These are phyloP conservation scores for Corticium candelabrum DNA, from an alignment of 37 sponge, comb jelly and placozoan species.

Conservation along the genomic window DNA sequence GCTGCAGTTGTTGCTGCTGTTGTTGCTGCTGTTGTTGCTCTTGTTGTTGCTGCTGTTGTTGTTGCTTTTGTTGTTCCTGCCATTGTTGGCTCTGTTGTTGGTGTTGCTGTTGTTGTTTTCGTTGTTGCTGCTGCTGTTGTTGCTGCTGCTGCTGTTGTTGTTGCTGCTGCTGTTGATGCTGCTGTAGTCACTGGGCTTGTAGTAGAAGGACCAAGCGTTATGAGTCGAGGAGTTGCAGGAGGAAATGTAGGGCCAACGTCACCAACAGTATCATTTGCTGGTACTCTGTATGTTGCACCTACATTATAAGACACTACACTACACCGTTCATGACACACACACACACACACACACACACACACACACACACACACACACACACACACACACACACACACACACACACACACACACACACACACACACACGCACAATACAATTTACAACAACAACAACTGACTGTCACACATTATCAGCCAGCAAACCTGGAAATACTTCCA, in stretches of 20 bases:
- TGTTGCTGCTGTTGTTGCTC: not conserved
- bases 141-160: not conserved
- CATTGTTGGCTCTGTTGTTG: too few relatives aligned
- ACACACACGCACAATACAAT: constrained; percentile 5
- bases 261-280: constrained; percentile 21
- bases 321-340: too few relatives aligned
- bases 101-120: too few relatives aligned
- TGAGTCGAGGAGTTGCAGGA: constrained; percentile 19
- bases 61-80: too few relatives aligned
- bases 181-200: constrained; percentile 6
- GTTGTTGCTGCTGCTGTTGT: not conserved
- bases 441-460: too few relatives aligned
- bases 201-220: constrained; percentile 25
- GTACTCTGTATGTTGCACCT: too few relatives aligned
- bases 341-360: constrained; percentile 11
- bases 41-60: too few relatives aligned
- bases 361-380: constrained; percentile 31
- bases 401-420: constrained; percentile 6
- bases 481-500: too few relatives aligned
- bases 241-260: constrained; percentile 15
- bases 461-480: too few relatives aligned
- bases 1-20: not conserved
- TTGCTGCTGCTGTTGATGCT: not conserved
- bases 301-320: too few relatives aligned
- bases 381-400: constrained; percentile 27